phyloP scores from a whole-genome alignment of 2,113 vertebrate genomes.

The Emydura subglobosa region DNA sequence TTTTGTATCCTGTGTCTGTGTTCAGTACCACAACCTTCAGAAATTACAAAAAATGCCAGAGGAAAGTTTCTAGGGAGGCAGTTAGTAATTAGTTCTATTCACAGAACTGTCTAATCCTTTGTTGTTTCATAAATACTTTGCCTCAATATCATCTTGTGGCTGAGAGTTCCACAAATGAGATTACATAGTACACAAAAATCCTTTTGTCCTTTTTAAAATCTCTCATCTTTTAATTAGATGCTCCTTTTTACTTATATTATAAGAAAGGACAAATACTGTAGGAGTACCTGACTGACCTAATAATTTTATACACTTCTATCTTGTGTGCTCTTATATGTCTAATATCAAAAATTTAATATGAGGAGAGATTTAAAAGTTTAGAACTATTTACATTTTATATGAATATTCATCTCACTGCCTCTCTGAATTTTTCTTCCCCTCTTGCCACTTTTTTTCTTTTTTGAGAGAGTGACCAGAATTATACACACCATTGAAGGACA shows the following conservation, averaged over 20 bases:
- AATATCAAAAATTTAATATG: neutral
- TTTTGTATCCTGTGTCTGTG: neutral
- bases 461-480: neutral
- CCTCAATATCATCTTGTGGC: neutral
- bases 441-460: neutral
- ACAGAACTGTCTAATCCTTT: neutral
- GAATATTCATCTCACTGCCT: neutral
- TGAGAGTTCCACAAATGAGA: neutral
- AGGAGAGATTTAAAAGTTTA: neutral
- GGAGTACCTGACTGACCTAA: neutral
- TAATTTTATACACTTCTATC: neutral
- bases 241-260: neutral
- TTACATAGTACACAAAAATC: neutral
- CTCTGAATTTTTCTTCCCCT: neutral
- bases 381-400: neutral
- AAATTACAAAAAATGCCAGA: neutral
- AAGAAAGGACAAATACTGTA: neutral
- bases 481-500: neutral
- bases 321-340: neutral
- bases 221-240: neutral
- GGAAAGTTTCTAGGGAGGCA: neutral
- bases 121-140: neutral
- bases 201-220: neutral
- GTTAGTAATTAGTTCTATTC: neutral
- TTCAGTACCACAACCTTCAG: neutral